Evolutionary conservation across 2,797 vertebrate genomes (phyloP), one percentile per base, ranked within the genome.

Genomic region (Chelmon rostratus): DNA sequence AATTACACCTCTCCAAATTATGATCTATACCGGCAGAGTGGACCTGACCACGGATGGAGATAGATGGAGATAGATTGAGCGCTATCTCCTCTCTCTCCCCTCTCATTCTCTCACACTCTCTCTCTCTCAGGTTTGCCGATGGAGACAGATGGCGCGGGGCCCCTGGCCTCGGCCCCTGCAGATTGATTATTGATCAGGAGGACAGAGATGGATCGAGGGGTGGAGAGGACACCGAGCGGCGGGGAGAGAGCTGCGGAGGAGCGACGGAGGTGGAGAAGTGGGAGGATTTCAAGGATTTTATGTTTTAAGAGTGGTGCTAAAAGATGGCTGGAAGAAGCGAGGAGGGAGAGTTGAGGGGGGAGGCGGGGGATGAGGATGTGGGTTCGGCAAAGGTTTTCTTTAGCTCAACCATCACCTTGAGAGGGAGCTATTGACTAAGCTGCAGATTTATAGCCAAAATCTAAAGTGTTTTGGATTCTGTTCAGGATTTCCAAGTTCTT

Each of bases 141-240:
- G 91, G 93, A 94, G 93, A 94, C 91, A 88, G 95, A 96, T 96
- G 94, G 92, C 61, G 42, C 61, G n/a, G 89, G 89, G 89, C 83
- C 86, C 71, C 64, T 86, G 91, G 92, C 89, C 89, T 88, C 87
- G 88, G 93, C 92, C 90, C 91, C 88, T 92, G 94, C 90, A 95
- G 95, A 96, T 96, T 96, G 95, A 96, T 96, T 96, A 96, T 96
- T 96, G 96, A 96, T 96, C 95, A 93, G 92, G 81, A 75, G 91
- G 95, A 95, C 95, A 95, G 93, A 94, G 96, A 96, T 96, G 94
- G 94, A 96, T 95, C 42, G 89, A 90, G 92, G 92, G 92, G 90
- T 90, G 91, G 88, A 91, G 90, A 90, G 89, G 86, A 91, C 79
- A 65, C 50, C 1, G 84, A 86, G 84, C 74, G 80, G 67, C 6